Conservation (phyloP, 2,888 invertebrate genomes). For the Eupithecia pulchellata region DNA sequence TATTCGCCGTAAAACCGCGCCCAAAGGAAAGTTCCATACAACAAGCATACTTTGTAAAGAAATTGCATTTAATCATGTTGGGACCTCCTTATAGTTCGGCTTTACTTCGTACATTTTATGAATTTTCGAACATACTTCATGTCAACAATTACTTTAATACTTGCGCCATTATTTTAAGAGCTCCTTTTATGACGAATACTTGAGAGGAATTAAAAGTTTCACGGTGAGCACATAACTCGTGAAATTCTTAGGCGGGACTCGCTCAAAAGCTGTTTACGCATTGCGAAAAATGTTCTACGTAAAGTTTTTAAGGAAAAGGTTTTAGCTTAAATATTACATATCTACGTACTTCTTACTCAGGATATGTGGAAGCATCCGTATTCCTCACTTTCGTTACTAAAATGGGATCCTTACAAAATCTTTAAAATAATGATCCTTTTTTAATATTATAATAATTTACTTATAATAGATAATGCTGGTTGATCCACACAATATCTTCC, state of each 20-base stretch:
- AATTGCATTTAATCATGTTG: constrained; percentile 82
- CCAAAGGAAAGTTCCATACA: constrained; percentile 72
- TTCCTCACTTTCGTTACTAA: neutral
- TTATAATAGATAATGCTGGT: too few species aligned
- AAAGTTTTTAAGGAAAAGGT: constrained; percentile 12
- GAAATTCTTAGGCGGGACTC: constrained; percentile 46
- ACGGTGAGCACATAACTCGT: constrained; percentile 40
- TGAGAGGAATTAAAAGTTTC: constrained; percentile 64
- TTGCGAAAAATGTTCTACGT: constrained; percentile 25
- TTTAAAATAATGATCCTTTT: too few species aligned
- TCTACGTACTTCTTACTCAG: neutral
- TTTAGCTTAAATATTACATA: neutral
- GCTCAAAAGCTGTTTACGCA: constrained; percentile 29
- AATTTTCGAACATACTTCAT: constrained; percentile 73
- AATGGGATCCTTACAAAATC: too few species aligned
- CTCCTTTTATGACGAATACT: constrained; percentile 69
- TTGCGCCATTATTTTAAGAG: constrained; percentile 63
- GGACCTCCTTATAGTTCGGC: constrained; percentile 73
- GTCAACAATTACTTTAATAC: constrained; percentile 79
- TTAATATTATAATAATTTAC: too few species aligned
- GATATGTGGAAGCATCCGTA: neutral
- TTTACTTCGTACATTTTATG: constrained; percentile 72
- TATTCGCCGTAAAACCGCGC: constrained; percentile 50
- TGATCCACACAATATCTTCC: too few species aligned
- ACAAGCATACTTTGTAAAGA: constrained; percentile 79